Evolutionary conservation across 2,113 vertebrate genomes (phyloP).

Genomic region (Marmota monax): DNA sequence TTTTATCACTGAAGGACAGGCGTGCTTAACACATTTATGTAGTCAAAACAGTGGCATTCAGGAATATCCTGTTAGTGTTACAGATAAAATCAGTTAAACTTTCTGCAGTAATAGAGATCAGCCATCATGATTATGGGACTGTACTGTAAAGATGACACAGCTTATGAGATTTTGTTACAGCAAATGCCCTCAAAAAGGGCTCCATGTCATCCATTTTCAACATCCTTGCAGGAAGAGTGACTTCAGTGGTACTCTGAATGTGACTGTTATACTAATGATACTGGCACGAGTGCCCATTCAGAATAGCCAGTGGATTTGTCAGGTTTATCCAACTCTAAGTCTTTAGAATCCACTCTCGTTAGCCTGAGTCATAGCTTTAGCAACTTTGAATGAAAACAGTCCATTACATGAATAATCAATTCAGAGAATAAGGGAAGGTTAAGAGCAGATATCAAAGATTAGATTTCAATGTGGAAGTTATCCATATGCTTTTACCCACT

Average conservation of each 20-base stretch:
- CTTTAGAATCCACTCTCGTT: constrained; percentile 43
- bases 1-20: constrained; percentile 50
- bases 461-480: neutral
- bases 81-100: constrained; percentile 59
- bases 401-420: constrained; percentile 46
- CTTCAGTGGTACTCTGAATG: constrained; percentile 38
- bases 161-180: constrained; percentile 29
- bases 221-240: constrained; percentile 57
- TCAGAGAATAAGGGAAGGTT: constrained; percentile 16
- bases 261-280: constrained; percentile 26
- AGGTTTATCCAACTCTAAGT: constrained; percentile 7
- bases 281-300: neutral
- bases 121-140: constrained; percentile 3
- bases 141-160: neutral
- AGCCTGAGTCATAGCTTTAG: constrained; percentile 21
- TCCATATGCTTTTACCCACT: neutral
- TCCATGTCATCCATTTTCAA: constrained; percentile 57
- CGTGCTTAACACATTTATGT: constrained; percentile 25
- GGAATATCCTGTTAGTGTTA: constrained; percentile 25
- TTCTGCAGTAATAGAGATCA: constrained; percentile 33
- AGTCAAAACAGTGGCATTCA: constrained; percentile 65
- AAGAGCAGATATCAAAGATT: neutral
- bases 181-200: constrained; percentile 15
- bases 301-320: constrained; percentile 29
- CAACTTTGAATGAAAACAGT: constrained; percentile 25